phyloP scores from a whole-genome alignment of 2,113 vertebrate genomes.

The Baryphthengus martii region DNA sequence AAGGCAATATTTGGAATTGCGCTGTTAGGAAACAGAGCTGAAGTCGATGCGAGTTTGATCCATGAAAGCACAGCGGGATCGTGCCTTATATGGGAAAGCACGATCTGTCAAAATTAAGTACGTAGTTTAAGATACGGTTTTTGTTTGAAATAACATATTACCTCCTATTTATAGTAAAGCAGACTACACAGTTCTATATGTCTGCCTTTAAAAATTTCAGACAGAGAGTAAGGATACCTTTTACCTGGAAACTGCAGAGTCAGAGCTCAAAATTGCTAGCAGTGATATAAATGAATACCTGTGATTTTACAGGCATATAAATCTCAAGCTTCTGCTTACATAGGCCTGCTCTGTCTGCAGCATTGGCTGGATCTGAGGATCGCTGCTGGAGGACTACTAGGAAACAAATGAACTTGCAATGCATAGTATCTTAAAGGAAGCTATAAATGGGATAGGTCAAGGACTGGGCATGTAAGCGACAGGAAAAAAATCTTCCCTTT shows the following conservation, averaged over 20 bases:
- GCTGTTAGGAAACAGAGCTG: background rate
- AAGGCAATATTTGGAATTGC: background rate
- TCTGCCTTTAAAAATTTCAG: conserved; percentile 56
- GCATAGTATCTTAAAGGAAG: conserved; percentile 76
- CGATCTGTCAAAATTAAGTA: conserved; percentile 56
- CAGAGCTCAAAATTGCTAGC: conserved; percentile 32
- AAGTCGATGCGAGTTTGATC: conserved; percentile 27
- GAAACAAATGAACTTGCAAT: conserved; percentile 76
- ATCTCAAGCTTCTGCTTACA: conserved; percentile 56
- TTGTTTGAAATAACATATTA: conserved; percentile 53
- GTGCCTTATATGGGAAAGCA: conserved; percentile 32
- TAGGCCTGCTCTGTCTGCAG: conserved; percentile 37
- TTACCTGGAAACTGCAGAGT: conserved; percentile 44
- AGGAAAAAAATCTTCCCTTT: conserved; percentile 68
- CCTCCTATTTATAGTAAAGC: conserved; percentile 52
- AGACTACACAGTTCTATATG: conserved; percentile 64
- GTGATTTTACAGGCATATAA: conserved; percentile 46
- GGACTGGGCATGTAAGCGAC: conserved; percentile 73
- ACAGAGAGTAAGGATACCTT: conserved; percentile 36
- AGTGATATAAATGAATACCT: conserved; percentile 43
- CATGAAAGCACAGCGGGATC: background rate
- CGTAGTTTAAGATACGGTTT: conserved; percentile 30
- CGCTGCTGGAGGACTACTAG: conserved; percentile 66
- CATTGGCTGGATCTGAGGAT: conserved; percentile 48
- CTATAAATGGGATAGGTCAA: conserved; percentile 84